phyloP scores from a whole-genome alignment of 2,797 vertebrate genomes.

The Lagocephalus sceleratus region DNA sequence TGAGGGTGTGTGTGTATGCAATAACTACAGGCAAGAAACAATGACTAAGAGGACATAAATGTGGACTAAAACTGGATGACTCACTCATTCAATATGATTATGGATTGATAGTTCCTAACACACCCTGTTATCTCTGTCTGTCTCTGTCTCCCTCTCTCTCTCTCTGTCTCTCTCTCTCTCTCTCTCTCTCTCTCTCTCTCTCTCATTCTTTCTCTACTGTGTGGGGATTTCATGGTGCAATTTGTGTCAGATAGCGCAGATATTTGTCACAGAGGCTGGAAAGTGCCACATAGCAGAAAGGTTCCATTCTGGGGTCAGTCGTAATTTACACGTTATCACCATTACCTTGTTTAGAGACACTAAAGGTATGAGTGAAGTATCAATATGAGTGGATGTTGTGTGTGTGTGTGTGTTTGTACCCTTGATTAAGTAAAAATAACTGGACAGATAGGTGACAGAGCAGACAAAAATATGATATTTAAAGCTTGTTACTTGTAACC shows the following conservation, averaged over 20 bases:
- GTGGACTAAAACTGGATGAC: slow-evolving; percentile 56
- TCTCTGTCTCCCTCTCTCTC: background rate
- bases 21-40: slow-evolving; percentile 22
- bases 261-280: no score
- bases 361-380: no score
- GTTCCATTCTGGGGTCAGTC: no score
- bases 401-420: no score
- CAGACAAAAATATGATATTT: no score
- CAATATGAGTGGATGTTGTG: no score
- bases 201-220: no score
- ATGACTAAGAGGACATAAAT: slow-evolving; percentile 33
- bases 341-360: no score
- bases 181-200: background rate
- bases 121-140: slow-evolving; percentile 40
- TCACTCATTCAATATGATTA: slow-evolving; percentile 63
- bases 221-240: background rate
- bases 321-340: no score
- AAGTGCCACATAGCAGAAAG: background rate
- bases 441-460: no score
- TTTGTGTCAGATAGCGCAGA: background rate
- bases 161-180: background rate
- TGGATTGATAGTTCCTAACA: slow-evolving; percentile 60
- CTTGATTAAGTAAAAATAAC: no score
- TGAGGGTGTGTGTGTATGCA: background rate
- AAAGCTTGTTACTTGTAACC: no score